phyloP scores from a whole-genome alignment of 2,888 invertebrate species.

The Cephus sareptanus region DNA sequence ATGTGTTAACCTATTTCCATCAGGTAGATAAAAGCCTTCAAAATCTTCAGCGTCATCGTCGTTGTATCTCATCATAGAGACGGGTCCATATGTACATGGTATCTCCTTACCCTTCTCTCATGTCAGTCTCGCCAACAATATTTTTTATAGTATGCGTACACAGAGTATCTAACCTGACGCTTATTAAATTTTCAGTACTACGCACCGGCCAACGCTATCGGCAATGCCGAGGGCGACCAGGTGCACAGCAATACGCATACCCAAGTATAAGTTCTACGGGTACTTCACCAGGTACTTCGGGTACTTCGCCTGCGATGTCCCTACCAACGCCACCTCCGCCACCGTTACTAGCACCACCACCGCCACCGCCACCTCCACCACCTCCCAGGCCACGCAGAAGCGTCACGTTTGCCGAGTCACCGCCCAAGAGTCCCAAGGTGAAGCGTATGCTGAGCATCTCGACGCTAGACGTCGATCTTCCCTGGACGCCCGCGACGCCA shows the following conservation, averaged over 20 bases:
- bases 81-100: neutral
- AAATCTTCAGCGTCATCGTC: neutral
- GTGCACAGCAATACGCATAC: conserved; percentile 88
- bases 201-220: conserved; percentile 83
- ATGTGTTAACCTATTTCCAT: neutral
- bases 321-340: conserved; percentile 58
- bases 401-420: conserved; percentile 62
- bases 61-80: neutral
- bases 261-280: conserved; percentile 78
- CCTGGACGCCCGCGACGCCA: conserved; percentile 62
- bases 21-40: neutral
- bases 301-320: conserved; percentile 39
- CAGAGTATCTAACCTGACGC: conserved; percentile 12
- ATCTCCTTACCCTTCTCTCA: neutral
- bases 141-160: neutral
- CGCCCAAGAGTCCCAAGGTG: conserved; percentile 50
- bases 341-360: conserved; percentile 25
- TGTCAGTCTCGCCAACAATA: neutral
- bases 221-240: conserved; percentile 77
- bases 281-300: conserved; percentile 41
- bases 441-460: conserved; percentile 43
- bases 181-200: conserved; percentile 78
- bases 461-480: conserved; percentile 57
- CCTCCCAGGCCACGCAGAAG: conserved; percentile 54
- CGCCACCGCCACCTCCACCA: conserved; percentile 50